Percentiles rank a stretch among this genome's conserved stretches.
phyloP scores from a whole-genome alignment of 2,888 invertebrate species.

The Oxyteleia sp. region DNA sequence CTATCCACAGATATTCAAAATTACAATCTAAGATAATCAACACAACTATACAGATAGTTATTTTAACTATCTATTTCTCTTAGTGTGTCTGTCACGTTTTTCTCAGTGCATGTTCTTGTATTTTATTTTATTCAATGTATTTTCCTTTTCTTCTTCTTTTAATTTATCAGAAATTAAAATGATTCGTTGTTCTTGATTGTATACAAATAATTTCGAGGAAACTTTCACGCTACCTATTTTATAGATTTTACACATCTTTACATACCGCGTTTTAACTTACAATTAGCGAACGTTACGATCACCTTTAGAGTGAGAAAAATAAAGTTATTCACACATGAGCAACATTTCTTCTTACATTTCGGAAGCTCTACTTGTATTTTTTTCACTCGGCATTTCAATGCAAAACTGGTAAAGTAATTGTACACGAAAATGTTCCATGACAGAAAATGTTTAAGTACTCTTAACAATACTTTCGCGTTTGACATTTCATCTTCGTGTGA shows the following conservation, averaged over 20 bases:
- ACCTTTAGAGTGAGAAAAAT: constrained; percentile 53
- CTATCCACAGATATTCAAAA: not conserved
- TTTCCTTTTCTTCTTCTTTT: not conserved
- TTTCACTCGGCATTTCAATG: constrained; percentile 10
- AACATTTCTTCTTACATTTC: constrained; percentile 24
- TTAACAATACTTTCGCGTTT: constrained; percentile 73
- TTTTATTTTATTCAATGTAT: constrained; percentile 2
- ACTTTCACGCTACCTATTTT: constrained; percentile 15
- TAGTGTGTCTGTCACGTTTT: too few species aligned
- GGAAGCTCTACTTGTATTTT: constrained; percentile 46
- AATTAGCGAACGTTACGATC: constrained; percentile 36
- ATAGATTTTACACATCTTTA: constrained; percentile 44
- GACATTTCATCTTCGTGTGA: constrained; percentile 64
- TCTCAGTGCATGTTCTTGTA: too few species aligned
- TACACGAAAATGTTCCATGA: constrained; percentile 17
- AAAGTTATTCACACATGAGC: constrained; percentile 40
- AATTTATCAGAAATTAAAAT: constrained; percentile 7
- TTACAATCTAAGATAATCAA: too few species aligned
- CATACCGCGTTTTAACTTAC: constrained; percentile 24
- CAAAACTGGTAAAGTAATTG: constrained; percentile 4
- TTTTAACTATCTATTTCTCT: too few species aligned
- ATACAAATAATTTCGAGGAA: constrained; percentile 1
- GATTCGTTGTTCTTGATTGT: constrained; percentile 24
- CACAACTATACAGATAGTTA: too few species aligned
- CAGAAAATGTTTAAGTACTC: constrained; percentile 52